Evolutionary conservation across 2,888 invertebrate species (phyloP).

Genomic region (Leptopterna dolabrata): DNA sequence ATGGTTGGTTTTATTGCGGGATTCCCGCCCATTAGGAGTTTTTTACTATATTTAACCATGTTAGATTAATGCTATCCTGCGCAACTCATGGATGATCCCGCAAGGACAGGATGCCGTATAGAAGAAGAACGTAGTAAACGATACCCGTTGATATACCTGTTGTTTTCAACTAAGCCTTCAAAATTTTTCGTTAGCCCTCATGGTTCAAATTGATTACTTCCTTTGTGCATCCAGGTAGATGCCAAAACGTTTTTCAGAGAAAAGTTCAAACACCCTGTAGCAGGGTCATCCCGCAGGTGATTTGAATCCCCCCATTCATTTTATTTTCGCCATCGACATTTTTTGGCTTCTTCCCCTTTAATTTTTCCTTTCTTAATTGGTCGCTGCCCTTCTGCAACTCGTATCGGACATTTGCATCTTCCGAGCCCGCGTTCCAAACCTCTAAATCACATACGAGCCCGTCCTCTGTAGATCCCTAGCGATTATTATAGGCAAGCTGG

Average conservation of each 20-base stretch:
- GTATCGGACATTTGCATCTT: not conserved
- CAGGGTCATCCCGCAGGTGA: not conserved
- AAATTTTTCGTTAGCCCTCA: too few relatives aligned
- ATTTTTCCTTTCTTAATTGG: not conserved
- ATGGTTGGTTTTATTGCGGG: too few relatives aligned
- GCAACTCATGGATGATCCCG: too few relatives aligned
- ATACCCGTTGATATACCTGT: too few relatives aligned
- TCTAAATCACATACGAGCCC: not conserved
- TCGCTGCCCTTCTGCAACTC: not conserved
- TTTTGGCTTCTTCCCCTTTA: not conserved
- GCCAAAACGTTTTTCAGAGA: too few relatives aligned
- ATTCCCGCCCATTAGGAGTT: too few relatives aligned
- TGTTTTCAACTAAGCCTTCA: too few relatives aligned
- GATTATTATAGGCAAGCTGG: constrained; percentile 11
- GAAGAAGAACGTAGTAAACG: too few relatives aligned
- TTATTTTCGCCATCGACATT: not conserved
- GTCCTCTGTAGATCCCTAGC: not conserved
- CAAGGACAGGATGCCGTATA: too few relatives aligned
- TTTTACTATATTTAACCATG: too few relatives aligned
- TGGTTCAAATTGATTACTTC: too few relatives aligned
- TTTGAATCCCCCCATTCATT: not conserved
- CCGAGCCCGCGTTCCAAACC: not conserved
- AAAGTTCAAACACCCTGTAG: not conserved
- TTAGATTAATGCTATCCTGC: too few relatives aligned
- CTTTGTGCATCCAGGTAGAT: not conserved